Base-by-base conservation (phyloP, 2,797 vertebrate genomes). In the Pseudotriccus pelzelni region DNA sequence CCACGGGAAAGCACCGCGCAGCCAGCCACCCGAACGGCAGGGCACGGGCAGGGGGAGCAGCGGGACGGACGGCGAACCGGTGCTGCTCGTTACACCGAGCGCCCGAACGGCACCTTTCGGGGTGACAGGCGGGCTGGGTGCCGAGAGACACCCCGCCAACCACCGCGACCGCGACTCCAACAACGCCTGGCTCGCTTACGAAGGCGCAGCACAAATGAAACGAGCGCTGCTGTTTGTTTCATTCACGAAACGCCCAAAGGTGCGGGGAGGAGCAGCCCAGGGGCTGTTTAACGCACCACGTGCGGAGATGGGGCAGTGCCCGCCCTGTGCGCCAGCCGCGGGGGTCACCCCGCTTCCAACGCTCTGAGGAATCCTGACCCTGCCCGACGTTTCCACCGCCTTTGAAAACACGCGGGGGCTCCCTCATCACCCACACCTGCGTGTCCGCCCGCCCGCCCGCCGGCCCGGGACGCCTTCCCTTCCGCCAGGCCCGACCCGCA, bases 161-260 rank as follows among this genome's bases (percentile, higher is more conserved):
- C 27, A 14, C 4, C 19, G 0, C 21, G n/a, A 39, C 75, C 28
- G 6, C 2, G 10, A 12, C 41, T 13, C 27, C 82, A 9, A 3
- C 37, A 2, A 1, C 0, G 6, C 2, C 9, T 0, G 55, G 11
- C 62, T 13, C 34, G 1, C 6, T 39, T 7, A 18, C 1, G 32
- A 46, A 37, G 67, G 67, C 34, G 5, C 55, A 4, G 7, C 59
- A 1, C 39, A 19, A 36, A 6, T 12, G 25, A 12, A 53, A 41
- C 39, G 3, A 14, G n/a, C 44, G 25, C 9, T 5, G 50, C n/a
- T 6, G 43, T 2, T 0, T 25, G 28, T 50, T 34, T 58, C 20
- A 8, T 3, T 18, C 3, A 24, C 1, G 49, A 12, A 10, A 21
- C 37, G 8, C 3, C 2, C 3, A 13, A 6, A 36, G 14, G 4